Evolutionary conservation across 2,797 vertebrate species (phyloP).

Genomic region (Hyperoplus lanceolatus): DNA sequence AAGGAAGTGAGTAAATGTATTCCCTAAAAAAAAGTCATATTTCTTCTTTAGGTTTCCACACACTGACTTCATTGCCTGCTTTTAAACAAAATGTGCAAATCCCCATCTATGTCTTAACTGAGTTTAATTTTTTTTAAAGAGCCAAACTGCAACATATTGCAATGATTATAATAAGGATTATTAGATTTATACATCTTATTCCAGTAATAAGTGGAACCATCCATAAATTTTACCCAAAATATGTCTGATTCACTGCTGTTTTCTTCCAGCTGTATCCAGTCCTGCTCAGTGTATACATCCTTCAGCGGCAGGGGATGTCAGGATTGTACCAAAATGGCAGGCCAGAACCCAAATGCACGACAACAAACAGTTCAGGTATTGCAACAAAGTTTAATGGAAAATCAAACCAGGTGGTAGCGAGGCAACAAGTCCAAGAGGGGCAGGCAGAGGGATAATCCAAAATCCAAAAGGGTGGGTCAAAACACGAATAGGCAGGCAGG

Average conservation of each 20-base stretch:
- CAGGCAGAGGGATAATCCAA: too few species aligned
- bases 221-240: constrained; percentile 16
- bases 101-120: too few species aligned
- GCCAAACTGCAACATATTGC: constrained; percentile 4
- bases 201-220: constrained; percentile 18
- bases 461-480: too few species aligned
- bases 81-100: neutral
- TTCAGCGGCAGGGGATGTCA: constrained; percentile 37
- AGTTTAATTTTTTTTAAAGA: neutral
- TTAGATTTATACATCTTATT: constrained; percentile 33
- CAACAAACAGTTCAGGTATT: too few species aligned
- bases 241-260: constrained; percentile 29
- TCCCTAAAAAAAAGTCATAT: neutral
- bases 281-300: constrained; percentile 39
- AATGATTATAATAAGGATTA: constrained; percentile 21
- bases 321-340: too few species aligned
- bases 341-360: too few species aligned
- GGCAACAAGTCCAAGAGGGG: too few species aligned
- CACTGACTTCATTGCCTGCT: neutral
- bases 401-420: too few species aligned
- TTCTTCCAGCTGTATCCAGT: constrained; percentile 57
- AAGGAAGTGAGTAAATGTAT: neutral
- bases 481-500: too few species aligned
- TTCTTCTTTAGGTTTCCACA: neutral
- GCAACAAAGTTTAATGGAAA: too few species aligned